A percentile compares a stretch with the other conserved stretches of the same genome.
Evolutionary conservation across 2,797 vertebrate genomes (phyloP).

Genomic region (Phataginus tetradactyla): DNA sequence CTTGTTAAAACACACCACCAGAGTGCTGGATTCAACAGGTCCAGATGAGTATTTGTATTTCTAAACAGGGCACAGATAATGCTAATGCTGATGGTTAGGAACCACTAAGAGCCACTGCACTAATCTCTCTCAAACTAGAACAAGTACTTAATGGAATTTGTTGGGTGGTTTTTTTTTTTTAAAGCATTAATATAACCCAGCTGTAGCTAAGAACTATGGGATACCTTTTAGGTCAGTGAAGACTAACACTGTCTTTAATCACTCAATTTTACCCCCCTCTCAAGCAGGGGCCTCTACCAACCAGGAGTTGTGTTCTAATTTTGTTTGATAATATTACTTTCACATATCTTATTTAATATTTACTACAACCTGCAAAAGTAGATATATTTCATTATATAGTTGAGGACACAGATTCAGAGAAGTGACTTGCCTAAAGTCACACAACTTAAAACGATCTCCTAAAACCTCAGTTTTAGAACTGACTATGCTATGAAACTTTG

Average conservation of each 20-base stretch:
- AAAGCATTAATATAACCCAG: background rate
- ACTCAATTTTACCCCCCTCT: background rate
- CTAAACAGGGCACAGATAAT: background rate
- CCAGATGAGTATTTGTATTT: background rate
- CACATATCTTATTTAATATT: background rate
- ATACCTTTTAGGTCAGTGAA: constrained; percentile 17
- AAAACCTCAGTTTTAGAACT: constrained; percentile 22
- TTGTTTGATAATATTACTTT: constrained; percentile 17
- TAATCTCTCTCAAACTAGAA: constrained; percentile 27
- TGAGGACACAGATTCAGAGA: constrained; percentile 39
- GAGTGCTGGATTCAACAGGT: background rate
- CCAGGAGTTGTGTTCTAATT: background rate
- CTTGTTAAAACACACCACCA: background rate
- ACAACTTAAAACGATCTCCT: constrained; percentile 1
- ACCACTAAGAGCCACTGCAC: background rate
- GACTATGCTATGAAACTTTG: background rate
- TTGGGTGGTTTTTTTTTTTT: background rate
- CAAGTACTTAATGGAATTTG: background rate
- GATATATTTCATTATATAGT: background rate
- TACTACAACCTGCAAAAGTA: background rate
- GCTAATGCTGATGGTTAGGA: background rate
- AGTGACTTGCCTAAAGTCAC: constrained; percentile 39
- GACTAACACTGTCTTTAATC: constrained; percentile 16
- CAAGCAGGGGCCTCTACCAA: constrained; percentile 5
- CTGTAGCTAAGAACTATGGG: background rate